Evolutionary conservation across 2,888 invertebrate species (phyloP).

Genomic region (Lepidocyrtinus sp.): DNA sequence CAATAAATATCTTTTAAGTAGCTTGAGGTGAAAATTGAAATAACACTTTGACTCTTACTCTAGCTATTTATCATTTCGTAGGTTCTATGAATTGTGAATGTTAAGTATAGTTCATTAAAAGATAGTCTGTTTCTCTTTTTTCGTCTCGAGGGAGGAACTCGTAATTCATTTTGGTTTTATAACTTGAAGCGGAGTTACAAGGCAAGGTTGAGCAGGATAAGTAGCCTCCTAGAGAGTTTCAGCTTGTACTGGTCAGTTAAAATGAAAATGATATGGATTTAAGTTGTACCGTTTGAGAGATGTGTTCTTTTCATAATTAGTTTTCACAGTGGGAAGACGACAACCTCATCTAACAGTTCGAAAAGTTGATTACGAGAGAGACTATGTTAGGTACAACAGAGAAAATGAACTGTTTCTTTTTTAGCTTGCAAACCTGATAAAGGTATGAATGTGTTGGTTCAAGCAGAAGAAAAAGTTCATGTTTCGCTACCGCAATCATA

Average conservation of each 20-base stretch:
- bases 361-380: conserved; percentile 18
- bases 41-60: conserved; percentile 11
- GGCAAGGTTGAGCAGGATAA: no score
- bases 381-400: no score
- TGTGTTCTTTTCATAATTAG: conserved; percentile 15
- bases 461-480: conserved; percentile 11
- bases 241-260: neutral
- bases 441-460: no score
- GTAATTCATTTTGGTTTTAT: neutral
- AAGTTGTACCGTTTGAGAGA: neutral
- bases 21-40: conserved; percentile 31
- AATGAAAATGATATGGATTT: neutral
- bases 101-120: conserved; percentile 1
- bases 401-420: conserved; percentile 9
- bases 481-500: conserved; percentile 10
- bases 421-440: conserved; percentile 1
- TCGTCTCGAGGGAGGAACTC: neutral
- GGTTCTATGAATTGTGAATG: conserved; percentile 1
- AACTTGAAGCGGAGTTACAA: neutral
- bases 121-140: conserved; percentile 3
- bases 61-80: conserved; percentile 13
- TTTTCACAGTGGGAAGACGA: conserved; percentile 19
- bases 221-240: neutral
- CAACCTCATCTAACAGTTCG: neutral
- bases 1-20: conserved; percentile 13